phyloP scores from a whole-genome alignment of 1,140 invertebrate genomes.

The Drosophila insularis region DNA sequence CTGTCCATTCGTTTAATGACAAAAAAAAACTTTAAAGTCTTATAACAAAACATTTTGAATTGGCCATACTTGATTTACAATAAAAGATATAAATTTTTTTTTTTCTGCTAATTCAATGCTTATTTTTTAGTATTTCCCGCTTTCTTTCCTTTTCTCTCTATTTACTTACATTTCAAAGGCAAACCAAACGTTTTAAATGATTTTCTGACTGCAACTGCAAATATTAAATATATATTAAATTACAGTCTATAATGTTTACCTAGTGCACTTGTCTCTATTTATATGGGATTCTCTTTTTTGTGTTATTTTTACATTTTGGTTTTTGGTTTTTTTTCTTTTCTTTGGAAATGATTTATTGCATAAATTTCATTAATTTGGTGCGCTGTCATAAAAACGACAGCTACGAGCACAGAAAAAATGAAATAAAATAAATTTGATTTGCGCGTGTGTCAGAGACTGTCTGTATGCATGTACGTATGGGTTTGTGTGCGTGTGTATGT shows the following conservation, averaged over 20 bases:
- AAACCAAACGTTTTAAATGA: background rate
- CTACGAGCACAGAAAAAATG: slow-evolving; percentile 26
- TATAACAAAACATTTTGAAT: too few relatives aligned
- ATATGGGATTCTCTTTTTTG: slow-evolving; percentile 12
- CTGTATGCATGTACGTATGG: background rate
- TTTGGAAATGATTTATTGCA: slow-evolving; percentile 68
- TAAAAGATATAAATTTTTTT: too few relatives aligned
- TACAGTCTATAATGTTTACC: background rate
- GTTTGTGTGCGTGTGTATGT: slow-evolving; percentile 20
- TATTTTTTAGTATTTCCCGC: too few relatives aligned
- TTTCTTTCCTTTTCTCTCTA: too few relatives aligned
- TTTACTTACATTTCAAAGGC: too few relatives aligned
- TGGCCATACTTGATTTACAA: too few relatives aligned
- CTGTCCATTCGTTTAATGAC: too few relatives aligned
- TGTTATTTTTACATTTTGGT: background rate
- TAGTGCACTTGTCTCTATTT: slow-evolving; percentile 23
- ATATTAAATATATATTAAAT: background rate
- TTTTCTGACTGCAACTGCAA: background rate
- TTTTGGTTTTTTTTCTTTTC: slow-evolving; percentile 15
- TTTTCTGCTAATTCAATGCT: too few relatives aligned
- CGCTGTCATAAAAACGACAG: slow-evolving; percentile 70
- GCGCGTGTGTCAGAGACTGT: slow-evolving; percentile 1
- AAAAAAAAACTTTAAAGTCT: too few relatives aligned
- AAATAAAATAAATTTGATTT: slow-evolving; percentile 38
- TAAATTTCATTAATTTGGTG: slow-evolving; percentile 76